These are phyloP conservation scores for Hypocryptadius cinnamomeus DNA, from an alignment of 2,113 vertebrate genomes.

Conservation along the genomic window DNA sequence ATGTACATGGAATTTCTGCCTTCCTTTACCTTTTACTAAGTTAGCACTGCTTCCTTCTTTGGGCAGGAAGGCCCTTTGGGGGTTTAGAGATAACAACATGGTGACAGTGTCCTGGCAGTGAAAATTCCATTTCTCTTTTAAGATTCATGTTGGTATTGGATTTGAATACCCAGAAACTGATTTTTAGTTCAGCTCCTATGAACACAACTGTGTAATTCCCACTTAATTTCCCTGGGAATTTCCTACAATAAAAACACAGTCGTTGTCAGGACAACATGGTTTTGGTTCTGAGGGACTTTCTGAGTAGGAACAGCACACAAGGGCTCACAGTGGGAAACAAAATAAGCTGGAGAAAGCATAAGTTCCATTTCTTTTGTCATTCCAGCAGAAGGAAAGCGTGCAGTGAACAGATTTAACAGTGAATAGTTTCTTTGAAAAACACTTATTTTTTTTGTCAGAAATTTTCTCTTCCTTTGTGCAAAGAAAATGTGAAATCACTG, in stretches of 20 bases:
- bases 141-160: not conserved
- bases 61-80: not conserved
- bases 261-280: not conserved
- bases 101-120: not conserved
- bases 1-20: not conserved
- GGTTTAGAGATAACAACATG: not conserved
- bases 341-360: not conserved
- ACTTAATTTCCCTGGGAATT: not conserved
- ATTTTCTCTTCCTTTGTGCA: not conserved
- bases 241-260: not conserved
- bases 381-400: not conserved
- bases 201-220: not conserved
- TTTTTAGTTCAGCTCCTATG: not conserved
- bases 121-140: not conserved
- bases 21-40: not conserved
- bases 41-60: not conserved
- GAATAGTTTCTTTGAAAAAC: not conserved
- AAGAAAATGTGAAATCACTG: not conserved
- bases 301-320: not conserved
- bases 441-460: not conserved
- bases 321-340: not conserved
- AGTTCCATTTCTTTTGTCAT: not conserved
- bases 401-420: not conserved
- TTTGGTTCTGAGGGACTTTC: not conserved
- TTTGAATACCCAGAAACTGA: not conserved